A percentile compares a stretch with the other conserved stretches of the same genome.
Conservation (phyloP, 2,113 vertebrate species). For the Ramphastos sulfuratus region DNA sequence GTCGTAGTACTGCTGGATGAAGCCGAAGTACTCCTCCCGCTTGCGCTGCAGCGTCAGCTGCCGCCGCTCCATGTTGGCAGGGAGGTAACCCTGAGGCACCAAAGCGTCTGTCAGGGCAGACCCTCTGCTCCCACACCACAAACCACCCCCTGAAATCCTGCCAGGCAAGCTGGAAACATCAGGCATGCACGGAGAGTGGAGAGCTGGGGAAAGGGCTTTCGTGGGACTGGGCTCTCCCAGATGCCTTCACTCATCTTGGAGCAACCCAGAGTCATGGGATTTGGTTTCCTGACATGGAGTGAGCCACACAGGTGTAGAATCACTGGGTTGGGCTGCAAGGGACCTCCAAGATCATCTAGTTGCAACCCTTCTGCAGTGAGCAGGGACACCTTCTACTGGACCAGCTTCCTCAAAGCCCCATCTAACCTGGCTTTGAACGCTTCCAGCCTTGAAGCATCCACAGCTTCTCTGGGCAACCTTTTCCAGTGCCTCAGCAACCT, state of each 20-base stretch:
- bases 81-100: slow-evolving; percentile 87
- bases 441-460: too few relatives aligned
- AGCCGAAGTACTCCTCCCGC: slow-evolving; percentile 95
- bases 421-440: too few relatives aligned
- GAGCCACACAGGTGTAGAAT: not conserved
- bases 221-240: not conserved
- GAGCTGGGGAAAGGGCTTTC: not conserved
- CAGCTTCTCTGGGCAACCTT: too few relatives aligned
- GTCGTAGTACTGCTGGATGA: slow-evolving; percentile 99
- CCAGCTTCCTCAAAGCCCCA: too few relatives aligned
- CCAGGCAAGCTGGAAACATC: not conserved
- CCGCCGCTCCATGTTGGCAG: slow-evolving; percentile 91
- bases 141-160: not conserved
- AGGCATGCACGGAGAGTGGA: not conserved
- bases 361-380: too few relatives aligned
- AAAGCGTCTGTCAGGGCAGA: not conserved
- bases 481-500: too few relatives aligned
- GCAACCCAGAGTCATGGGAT: not conserved
- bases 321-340: too few relatives aligned
- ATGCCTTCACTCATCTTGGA: not conserved
- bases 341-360: too few relatives aligned
- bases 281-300: not conserved
- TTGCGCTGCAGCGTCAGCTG: slow-evolving; percentile 92
- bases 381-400: too few relatives aligned
- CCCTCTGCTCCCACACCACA: not conserved